These are phyloP conservation scores for Acipenser ruthenus DNA, from an alignment of 2,797 vertebrate species.

Conservation along the genomic window DNA sequence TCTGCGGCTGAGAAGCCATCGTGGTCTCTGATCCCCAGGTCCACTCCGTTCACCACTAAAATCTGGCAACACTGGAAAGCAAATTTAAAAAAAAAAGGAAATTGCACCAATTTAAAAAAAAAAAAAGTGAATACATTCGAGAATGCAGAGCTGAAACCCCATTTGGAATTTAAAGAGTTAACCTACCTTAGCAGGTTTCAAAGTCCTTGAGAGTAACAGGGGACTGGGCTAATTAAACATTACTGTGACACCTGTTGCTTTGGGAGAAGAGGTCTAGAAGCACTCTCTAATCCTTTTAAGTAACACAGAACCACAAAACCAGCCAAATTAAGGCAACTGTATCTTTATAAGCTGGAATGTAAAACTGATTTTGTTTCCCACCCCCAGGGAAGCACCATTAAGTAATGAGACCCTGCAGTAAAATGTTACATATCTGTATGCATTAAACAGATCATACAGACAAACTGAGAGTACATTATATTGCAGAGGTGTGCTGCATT, in stretches of 20 bases:
- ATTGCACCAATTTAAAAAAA: background rate
- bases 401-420: too few relatives aligned
- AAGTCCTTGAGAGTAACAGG: too few relatives aligned
- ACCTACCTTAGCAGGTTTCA: too few relatives aligned
- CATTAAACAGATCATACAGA: too few relatives aligned
- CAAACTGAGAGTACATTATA: too few relatives aligned
- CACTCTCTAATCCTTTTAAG: slow-evolving; percentile 14
- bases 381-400: too few relatives aligned
- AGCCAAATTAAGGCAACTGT: background rate
- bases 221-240: too few relatives aligned
- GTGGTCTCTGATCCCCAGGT: slow-evolving; percentile 76
- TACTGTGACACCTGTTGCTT: background rate
- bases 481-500: too few relatives aligned
- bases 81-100: background rate
- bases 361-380: too few relatives aligned
- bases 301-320: background rate
- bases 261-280: background rate
- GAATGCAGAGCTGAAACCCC: slow-evolving; percentile 8
- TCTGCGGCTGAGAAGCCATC: slow-evolving; percentile 86
- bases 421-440: too few relatives aligned
- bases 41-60: slow-evolving; percentile 87
- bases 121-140: slow-evolving; percentile 13
- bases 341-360: too few relatives aligned
- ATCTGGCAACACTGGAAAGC: slow-evolving; percentile 86
- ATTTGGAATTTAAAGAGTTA: slow-evolving; percentile 5